phyloP scores from a whole-genome alignment of 1,140 invertebrate genomes.

The Lycorma delicatula region DNA sequence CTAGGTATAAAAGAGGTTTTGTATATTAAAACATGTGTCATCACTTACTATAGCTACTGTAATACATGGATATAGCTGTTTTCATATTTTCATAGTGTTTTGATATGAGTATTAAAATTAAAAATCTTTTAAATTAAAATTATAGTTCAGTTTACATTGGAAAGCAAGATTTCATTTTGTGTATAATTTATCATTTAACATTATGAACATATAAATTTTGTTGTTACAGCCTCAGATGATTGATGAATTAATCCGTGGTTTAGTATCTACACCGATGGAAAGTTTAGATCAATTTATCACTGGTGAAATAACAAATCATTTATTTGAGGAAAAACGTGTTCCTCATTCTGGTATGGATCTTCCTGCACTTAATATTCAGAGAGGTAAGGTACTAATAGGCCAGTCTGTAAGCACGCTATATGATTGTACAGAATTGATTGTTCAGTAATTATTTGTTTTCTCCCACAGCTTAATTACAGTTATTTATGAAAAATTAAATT shows the following conservation, averaged over 20 bases:
- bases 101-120: too few relatives aligned
- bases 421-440: background rate
- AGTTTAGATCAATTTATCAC: slow-evolving; percentile 90
- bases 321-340: slow-evolving; percentile 63
- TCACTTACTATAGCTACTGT: too few relatives aligned
- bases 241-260: slow-evolving; percentile 78
- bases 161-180: too few relatives aligned
- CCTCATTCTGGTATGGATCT: slow-evolving; percentile 65
- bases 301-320: slow-evolving; percentile 74
- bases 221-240: slow-evolving; percentile 64
- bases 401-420: background rate
- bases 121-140: too few relatives aligned
- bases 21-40: too few relatives aligned
- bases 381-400: slow-evolving; percentile 54
- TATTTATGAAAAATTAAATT: too few relatives aligned
- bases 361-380: slow-evolving; percentile 80
- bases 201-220: too few relatives aligned
- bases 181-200: too few relatives aligned
- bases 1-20: too few relatives aligned
- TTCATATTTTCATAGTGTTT: too few relatives aligned
- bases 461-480: background rate
- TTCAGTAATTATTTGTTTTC: background rate
- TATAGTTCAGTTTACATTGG: too few relatives aligned
- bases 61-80: too few relatives aligned
- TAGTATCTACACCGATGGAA: slow-evolving; percentile 85